Percentiles rank a stretch among this genome's conserved stretches.
phyloP scores from a whole-genome alignment of 2,797 vertebrate species.

The Thalassophryne amazonica region DNA sequence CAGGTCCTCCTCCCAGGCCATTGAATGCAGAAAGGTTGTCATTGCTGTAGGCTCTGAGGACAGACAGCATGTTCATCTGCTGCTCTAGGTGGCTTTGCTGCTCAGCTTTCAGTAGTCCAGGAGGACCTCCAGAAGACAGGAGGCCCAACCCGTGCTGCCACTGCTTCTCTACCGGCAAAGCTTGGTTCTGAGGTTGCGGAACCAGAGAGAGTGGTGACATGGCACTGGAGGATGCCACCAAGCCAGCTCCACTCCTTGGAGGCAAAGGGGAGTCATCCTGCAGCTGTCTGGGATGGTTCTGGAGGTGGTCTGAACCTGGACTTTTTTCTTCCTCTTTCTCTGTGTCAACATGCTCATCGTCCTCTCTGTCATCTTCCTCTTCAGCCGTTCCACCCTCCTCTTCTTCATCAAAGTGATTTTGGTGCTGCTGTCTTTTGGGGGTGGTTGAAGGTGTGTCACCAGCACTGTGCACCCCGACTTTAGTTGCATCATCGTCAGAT shows the following conservation, averaged over 20 bases:
- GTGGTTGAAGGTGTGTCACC: slow-evolving; percentile 48
- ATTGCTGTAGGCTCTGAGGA: slow-evolving; percentile 95
- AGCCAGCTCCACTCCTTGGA: slow-evolving; percentile 53
- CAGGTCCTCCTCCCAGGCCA: slow-evolving; percentile 85
- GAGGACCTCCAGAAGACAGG: slow-evolving; percentile 82
- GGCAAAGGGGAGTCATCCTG: slow-evolving; percentile 45
- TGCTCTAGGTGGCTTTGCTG: slow-evolving; percentile 88
- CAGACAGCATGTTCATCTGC: slow-evolving; percentile 94
- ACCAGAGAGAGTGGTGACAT: slow-evolving; percentile 77
- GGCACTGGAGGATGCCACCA: slow-evolving; percentile 43
- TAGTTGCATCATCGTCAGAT: slow-evolving; percentile 72
- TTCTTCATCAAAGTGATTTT: slow-evolving; percentile 74
- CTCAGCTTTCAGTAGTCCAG: slow-evolving; percentile 86
- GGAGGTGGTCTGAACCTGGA: slow-evolving; percentile 55
- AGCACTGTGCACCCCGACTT: slow-evolving; percentile 27
- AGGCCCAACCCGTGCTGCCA: slow-evolving; percentile 87
- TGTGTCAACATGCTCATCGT: slow-evolving; percentile 79
- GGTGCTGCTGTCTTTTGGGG: slow-evolving; percentile 64
- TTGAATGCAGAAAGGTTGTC: slow-evolving; percentile 95
- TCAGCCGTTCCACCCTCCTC: slow-evolving; percentile 77
- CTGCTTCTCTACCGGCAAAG: slow-evolving; percentile 82
- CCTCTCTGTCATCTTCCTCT: slow-evolving; percentile 82
- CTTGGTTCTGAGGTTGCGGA: slow-evolving; percentile 82
- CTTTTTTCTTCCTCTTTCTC: slow-evolving; percentile 78
- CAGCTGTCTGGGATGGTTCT: slow-evolving; percentile 47